Base-by-base conservation (phyloP, 2,888 invertebrate species). In the Drosophila merina region DNA sequence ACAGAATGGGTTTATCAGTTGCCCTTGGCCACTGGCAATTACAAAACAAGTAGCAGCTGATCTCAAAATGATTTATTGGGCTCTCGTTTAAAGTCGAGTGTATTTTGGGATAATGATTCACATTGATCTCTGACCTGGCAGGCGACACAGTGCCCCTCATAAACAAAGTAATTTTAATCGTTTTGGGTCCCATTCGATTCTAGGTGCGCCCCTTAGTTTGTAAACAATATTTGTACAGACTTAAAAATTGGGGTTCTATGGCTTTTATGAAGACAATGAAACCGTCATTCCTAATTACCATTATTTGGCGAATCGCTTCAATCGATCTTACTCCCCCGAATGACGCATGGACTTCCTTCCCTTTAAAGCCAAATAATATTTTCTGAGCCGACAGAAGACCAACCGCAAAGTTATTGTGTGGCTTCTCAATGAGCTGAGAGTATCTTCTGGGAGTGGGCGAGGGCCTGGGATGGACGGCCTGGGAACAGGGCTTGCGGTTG, bases 361-460 rank as follows among this genome's bases (percentile, higher is more conserved):
- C 42, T 44, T 48, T 38, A 38, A 36, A 38, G 28, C 72, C 51
- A 48, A 20, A 20, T 20, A 47, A 28, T 72, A 59, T 40, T 69
- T 63, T 47, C 38, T 56, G 38, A 36, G 31, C 12, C 26, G 20
- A 47, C 26, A 69, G 47, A 69, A 69, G 55, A 70, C 73, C 72
- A 50, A 72, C 76, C 73, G 56, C 73, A 78, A 69, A 70, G 73
- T 82, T 76, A 83, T 87, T 81, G 88, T 87, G 52, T 71, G 88
- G 80, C 80, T 80, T 87, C 87, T 20, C 77, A 63, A 60, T 63
- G 40, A 60, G 31, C 64, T 57, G 30, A 10, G 28, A 28, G 28
- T 30, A 45, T 54, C 56, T 38, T 45, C 20, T 69, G 63, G 63
- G 63, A 45, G 63, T 55, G 69, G 55, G 63, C 45, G 31, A 20